Conservation (phyloP, 2,113 vertebrate species). For the Salminus brasiliensis region DNA sequence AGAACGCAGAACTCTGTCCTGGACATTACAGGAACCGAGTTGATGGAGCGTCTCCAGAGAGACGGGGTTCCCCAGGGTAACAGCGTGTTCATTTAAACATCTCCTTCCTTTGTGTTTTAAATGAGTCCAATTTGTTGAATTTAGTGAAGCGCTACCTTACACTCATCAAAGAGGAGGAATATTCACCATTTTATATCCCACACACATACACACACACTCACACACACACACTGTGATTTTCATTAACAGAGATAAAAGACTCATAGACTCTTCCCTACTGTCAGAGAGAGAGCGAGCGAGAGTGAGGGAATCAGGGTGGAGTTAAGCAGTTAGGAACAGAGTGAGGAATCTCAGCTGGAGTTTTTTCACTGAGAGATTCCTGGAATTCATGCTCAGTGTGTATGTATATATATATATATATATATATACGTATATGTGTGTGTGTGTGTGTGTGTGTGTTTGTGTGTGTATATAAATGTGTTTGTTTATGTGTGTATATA, state of each 20-base stretch:
- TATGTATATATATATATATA: too few relatives aligned
- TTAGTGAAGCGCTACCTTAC: neutral
- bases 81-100: neutral
- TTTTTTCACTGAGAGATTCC: too few relatives aligned
- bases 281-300: neutral
- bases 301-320: neutral
- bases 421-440: too few relatives aligned
- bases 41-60: neutral
- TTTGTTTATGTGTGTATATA: too few relatives aligned
- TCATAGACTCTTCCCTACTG: constrained; percentile 15
- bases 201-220: neutral
- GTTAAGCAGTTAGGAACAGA: neutral
- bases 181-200: neutral
- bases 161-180: neutral
- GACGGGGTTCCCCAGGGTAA: neutral
- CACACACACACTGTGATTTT: neutral
- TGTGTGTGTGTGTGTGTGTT: too few relatives aligned
- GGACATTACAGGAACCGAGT: neutral
- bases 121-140: constrained; percentile 1
- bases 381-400: too few relatives aligned
- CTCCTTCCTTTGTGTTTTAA: neutral
- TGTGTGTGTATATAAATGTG: too few relatives aligned
- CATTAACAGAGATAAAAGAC: constrained; percentile 1
- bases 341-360: too few relatives aligned
- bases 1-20: neutral